A percentile compares a stretch with the other conserved stretches of the same genome.
Conservation (phyloP, 2,113 vertebrate genomes). For the Bungarus multicinctus region DNA sequence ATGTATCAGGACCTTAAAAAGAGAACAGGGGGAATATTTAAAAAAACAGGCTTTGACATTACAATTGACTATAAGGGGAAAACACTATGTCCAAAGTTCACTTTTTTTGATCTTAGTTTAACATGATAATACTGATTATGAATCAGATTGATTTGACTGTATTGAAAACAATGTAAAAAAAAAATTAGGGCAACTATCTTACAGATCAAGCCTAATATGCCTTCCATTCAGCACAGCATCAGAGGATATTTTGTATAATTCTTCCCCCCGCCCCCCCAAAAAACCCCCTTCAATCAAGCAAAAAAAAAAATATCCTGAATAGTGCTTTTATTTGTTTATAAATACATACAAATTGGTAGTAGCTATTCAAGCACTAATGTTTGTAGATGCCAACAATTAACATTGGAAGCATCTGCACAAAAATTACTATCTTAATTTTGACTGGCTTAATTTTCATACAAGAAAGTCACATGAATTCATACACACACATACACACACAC, state of each 20-base stretch:
- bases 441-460: constrained; percentile 26
- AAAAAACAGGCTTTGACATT: neutral
- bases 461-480: neutral
- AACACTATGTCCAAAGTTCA: neutral
- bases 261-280: neutral
- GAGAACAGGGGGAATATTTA: neutral
- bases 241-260: constrained; percentile 1
- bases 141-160: neutral
- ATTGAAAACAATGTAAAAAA: neutral
- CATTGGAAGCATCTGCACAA: constrained; percentile 27
- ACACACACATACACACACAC: too few species aligned
- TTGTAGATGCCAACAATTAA: constrained; percentile 44
- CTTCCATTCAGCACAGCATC: constrained; percentile 23
- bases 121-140: neutral
- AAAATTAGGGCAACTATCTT: neutral
- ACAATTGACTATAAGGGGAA: neutral
- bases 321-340: constrained; percentile 8
- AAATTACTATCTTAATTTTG: constrained; percentile 40
- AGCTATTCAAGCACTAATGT: constrained; percentile 42
- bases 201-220: neutral
- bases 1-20: neutral
- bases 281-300: neutral
- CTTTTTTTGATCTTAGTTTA: neutral
- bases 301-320: constrained; percentile 53
- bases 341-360: neutral